These are phyloP conservation scores for Dendropsophus ebraccatus DNA, from an alignment of 2,113 vertebrate species.

Conservation along the genomic window DNA sequence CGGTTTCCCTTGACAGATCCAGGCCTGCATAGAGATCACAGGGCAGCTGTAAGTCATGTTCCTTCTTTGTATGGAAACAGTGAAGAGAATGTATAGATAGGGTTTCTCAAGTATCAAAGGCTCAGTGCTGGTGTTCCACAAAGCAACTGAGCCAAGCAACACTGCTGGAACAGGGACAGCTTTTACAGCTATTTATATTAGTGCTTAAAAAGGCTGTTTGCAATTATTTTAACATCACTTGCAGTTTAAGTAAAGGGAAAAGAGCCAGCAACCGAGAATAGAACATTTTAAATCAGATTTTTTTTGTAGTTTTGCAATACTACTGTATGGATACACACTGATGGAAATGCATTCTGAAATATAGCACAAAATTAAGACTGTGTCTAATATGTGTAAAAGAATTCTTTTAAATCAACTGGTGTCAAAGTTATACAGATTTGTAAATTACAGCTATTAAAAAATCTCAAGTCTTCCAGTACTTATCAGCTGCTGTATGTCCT, in stretches of 20 bases:
- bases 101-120: conserved; percentile 15
- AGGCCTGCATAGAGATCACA: neutral
- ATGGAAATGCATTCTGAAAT: too few species aligned
- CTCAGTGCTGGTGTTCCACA: neutral
- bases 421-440: too few species aligned
- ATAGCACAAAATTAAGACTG: too few species aligned
- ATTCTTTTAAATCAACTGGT: too few species aligned
- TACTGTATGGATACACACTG: too few species aligned
- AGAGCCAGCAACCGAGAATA: too few species aligned
- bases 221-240: neutral
- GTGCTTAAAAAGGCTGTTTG: neutral
- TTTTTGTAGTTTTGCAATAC: too few species aligned
- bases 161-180: neutral
- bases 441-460: too few species aligned
- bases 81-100: conserved; percentile 9
- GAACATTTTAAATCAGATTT: too few species aligned
- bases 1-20: neutral
- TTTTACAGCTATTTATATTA: neutral
- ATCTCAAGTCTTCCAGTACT: too few species aligned
- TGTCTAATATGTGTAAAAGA: too few species aligned
- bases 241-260: neutral
- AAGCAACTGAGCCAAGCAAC: neutral
- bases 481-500: too few species aligned
- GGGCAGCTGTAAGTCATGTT: neutral
- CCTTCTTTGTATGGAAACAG: neutral